These are phyloP conservation scores for Ornithoptera priamus DNA, from an alignment of 2,888 invertebrate genomes.

Conservation along the genomic window DNA sequence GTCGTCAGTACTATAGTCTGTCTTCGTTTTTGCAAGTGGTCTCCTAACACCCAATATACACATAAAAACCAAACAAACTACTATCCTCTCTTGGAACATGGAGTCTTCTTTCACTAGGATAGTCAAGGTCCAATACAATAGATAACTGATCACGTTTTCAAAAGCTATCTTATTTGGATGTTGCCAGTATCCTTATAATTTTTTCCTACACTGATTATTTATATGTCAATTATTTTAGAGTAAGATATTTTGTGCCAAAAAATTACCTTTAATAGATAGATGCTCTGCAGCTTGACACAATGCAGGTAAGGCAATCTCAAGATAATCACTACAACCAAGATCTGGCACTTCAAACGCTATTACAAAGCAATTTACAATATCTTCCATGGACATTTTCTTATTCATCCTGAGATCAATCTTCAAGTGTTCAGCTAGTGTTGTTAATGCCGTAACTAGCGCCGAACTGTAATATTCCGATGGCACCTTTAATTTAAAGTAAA, in stretches of 20 bases:
- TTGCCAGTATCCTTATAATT: too few relatives aligned
- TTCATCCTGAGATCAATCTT: conserved; percentile 85
- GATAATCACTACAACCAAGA: conserved; percentile 87
- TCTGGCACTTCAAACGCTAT: conserved; percentile 90
- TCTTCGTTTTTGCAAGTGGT: too few relatives aligned
- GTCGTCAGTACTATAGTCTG: too few relatives aligned
- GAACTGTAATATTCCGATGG: conserved; percentile 77
- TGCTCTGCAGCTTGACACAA: conserved; percentile 88
- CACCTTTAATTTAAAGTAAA: conserved; percentile 48
- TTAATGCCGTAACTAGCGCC: conserved; percentile 87
- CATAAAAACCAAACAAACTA: too few relatives aligned
- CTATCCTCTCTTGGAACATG: too few relatives aligned
- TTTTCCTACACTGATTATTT: too few relatives aligned
- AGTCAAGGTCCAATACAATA: too few relatives aligned
- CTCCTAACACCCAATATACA: too few relatives aligned
- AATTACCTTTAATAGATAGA: conserved; percentile 81
- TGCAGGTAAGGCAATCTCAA: conserved; percentile 90
- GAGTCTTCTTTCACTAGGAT: too few relatives aligned
- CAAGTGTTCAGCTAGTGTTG: conserved; percentile 85
- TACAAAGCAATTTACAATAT: conserved; percentile 81
- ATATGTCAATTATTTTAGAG: too few relatives aligned
- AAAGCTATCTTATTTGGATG: too few relatives aligned
- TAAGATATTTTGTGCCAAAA: background rate
- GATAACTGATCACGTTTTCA: too few relatives aligned
- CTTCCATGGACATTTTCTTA: conserved; percentile 72